Percentiles rank a stretch among this genome's conserved stretches.
Evolutionary conservation across 2,888 invertebrate genomes (phyloP).

Genomic region (Hydriomena furcata): DNA sequence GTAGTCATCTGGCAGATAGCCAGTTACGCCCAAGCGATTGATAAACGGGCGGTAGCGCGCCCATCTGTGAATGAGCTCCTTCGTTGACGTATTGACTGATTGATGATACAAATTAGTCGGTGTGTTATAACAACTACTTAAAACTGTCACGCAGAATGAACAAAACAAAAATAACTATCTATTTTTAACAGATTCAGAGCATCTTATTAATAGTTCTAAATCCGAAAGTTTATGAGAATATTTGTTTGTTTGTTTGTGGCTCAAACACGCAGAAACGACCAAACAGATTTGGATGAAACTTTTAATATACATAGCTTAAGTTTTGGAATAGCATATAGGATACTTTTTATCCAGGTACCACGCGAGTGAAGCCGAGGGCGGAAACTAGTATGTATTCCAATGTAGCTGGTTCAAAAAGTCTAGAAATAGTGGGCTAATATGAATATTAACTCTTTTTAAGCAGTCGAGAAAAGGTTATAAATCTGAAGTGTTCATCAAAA

Average conservation of each 20-base stretch:
- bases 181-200: neutral
- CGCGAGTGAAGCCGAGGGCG: too few species aligned
- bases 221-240: too few species aligned
- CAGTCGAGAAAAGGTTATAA: neutral
- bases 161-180: neutral
- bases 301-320: too few species aligned
- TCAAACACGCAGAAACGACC: too few species aligned
- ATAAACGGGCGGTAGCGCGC: conserved; percentile 37
- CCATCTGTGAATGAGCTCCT: conserved; percentile 45
- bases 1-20: conserved; percentile 43
- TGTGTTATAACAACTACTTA: neutral
- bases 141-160: conserved; percentile 9
- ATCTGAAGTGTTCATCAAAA: neutral
- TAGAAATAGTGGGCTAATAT: neutral
- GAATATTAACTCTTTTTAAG: neutral
- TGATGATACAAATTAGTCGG: conserved; percentile 19
- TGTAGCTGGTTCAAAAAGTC: neutral
- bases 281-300: too few species aligned
- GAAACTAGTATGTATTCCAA: too few species aligned
- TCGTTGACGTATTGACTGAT: conserved; percentile 23
- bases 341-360: too few species aligned
- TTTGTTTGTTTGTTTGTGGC: too few species aligned
- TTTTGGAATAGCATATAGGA: too few species aligned
- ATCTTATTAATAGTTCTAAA: neutral
- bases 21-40: conserved; percentile 46